Evolutionary conservation across 2,888 invertebrate genomes (phyloP), one percentile per base, ranked within the genome.

Genomic region (Notocelia uddmanniana): DNA sequence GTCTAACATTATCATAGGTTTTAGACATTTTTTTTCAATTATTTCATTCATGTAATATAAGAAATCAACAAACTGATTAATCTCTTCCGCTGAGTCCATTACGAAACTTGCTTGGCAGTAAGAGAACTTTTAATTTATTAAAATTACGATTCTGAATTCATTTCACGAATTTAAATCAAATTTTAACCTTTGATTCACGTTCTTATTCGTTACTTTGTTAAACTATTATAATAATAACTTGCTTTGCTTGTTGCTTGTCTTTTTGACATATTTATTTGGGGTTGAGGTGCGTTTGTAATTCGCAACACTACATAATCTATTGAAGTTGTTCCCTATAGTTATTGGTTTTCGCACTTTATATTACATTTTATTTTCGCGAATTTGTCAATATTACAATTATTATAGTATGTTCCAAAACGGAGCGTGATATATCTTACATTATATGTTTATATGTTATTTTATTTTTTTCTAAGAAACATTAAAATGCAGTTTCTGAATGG

Each of bases 1-100:
- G 74, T 92, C 88, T 57, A 90, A 72, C 21, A 73, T 68, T 67
- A 67, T 73, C 2, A 84, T 48, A 23, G 80, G 62, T 31, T 68
- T 75, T 1, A 74, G 19, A 69, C 59, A 79, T 50, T 78, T 77
- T 66, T 62, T 62, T 3, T 73, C 37, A 15, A 71, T 18, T 26
- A 21, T 13, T 50, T 34, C n/a, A 73, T 64, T 23, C 74, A 8
- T 62, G 67, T 60, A 11, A 73, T 62, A 19, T 74, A 8, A 67
- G 68, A 64, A 18, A 15, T 21, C 11, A 8, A 60, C n/a, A 60
- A 37, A 37, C 8, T 41, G 9, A 26, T 26, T 41, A 59, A 71
- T 45, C 59, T 41, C 34, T 31, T 19, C n/a, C 8, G 3, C 23
- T 21, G 31, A 21, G 18, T 50, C 34, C 58, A 68, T 68, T 58